Base-by-base conservation (phyloP, 2,113 vertebrate genomes). In the Peromyscus maniculatus region DNA sequence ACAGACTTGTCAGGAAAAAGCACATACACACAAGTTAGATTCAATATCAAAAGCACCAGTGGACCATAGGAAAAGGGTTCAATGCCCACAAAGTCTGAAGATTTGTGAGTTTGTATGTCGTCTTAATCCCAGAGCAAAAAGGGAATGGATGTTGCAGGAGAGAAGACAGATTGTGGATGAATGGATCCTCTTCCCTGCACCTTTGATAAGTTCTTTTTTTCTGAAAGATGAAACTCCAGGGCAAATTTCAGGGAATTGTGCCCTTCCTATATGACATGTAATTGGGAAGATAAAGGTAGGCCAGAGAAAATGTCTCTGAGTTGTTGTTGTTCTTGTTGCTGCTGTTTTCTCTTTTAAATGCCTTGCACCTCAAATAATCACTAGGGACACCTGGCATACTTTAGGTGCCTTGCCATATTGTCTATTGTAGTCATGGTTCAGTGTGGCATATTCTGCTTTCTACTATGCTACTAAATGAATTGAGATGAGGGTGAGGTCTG, bases 111-210 rank as follows among this genome's bases (percentile, higher is more conserved):
- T 49, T 52, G 46, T 36, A 17, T 28, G 6, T 0, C 21, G 66
- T 77, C 39, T 78, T 49, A n/a, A 67, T 79, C 46, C 26, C 22
- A 64, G 21, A 52, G 1, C 33, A 55, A 55, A 55, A 55, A n/a
- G 12, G 5, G 22, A 4, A 0, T n/a, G 21, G 7, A 79, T 52
- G 46, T 66, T 26, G 26, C 1, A 17, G 4, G 24, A 64, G 62
- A 36, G 7, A 64, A 22, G 22, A 10, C n/a, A 84, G 59, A 64
- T 1, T 26, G 9, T 28, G 28, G 21, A 84, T 39, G 12, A 36
- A 24, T 49, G 19, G 19, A 62, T 0, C 28, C 2, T 17, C 28
- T 64, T 66, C 4, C 15, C 17, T 11, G 5, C 1, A 78, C 1
- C 3, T 79, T 24, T 52, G 31, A n/a, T 9, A 59, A 31, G 43